Percentiles rank a stretch among this genome's conserved stretches.
These are phyloP conservation scores for Latrodectus geometricus DNA, from an alignment of 1,140 invertebrate species.

Conservation along the genomic window DNA sequence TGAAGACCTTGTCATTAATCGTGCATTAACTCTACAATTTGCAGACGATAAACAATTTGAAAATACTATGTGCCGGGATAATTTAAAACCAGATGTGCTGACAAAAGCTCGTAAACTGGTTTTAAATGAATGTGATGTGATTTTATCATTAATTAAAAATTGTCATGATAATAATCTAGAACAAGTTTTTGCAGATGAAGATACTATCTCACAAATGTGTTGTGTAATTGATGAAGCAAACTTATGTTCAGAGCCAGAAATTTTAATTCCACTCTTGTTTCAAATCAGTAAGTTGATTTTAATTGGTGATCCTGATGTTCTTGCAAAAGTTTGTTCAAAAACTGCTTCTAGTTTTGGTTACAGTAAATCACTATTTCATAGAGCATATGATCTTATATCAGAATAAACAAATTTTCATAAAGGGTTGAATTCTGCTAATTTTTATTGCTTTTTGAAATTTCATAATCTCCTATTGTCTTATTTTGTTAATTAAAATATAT, in stretches of 20 bases:
- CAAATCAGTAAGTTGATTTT: conserved; percentile 57
- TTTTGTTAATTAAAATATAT: background rate
- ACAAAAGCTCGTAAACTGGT: conserved; percentile 4
- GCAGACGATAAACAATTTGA: background rate
- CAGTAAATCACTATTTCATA: conserved; percentile 37
- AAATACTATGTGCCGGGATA: background rate
- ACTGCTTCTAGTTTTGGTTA: conserved; percentile 27
- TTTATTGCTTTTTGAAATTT: background rate
- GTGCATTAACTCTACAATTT: background rate
- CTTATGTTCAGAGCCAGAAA: conserved; percentile 53
- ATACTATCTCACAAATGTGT: conserved; percentile 22
- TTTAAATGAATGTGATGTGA: conserved; percentile 42
- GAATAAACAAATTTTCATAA: conserved; percentile 2
- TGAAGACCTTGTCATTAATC: conserved; percentile 25
- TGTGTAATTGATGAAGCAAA: conserved; percentile 54
- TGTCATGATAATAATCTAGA: conserved; percentile 16
- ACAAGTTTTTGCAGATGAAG: conserved; percentile 18
- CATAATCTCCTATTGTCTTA: background rate
- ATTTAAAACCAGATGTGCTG: background rate
- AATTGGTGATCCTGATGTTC: conserved; percentile 52
- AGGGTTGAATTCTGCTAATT: background rate
- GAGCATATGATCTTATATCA: conserved; percentile 41
- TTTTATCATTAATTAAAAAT: conserved; percentile 26
- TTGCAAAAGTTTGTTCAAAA: conserved; percentile 47
- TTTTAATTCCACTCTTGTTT: conserved; percentile 45